Evolutionary conservation across 2,797 vertebrate species (phyloP), one percentile per base, ranked within the genome.

Genomic region (Benthosema pterotum): DNA sequence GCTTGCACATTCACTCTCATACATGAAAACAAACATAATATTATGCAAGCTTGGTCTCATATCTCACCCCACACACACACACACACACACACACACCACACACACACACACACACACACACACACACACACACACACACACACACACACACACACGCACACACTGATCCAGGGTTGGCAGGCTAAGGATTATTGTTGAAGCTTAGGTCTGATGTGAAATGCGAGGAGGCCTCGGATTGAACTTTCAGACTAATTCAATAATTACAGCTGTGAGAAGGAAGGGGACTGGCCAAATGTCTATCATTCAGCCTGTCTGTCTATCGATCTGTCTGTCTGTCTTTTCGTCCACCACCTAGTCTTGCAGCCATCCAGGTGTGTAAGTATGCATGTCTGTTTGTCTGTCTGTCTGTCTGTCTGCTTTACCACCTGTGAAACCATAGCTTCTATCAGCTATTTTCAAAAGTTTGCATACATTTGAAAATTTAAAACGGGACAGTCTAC

Each of bases 181-280:
- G 83, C 65, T 75, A 58, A 84, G 94, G 96, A 97, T 99, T 97
- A 96, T 84, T 90, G 92, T 90, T 91, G 93, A 92, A 92, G 91
- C 91, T 94, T 91, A 88, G 90, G 93, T 93, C 90, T 87, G 85
- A 94, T 92, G 91, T 91, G 96, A 97, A 97, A 98, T 94, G 87
- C 80, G 95, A 97, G 94, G 89, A 83, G 83, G 80, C 72, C 94
- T 90, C 78, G 79, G 93, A 91, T 90, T 96, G 94, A 98, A 97
- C 95, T 96, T 96, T 92, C 86, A 93, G 93, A 87, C 94, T 96
- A 97, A 96, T 98, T 97, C 94, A 97, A 91, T 97, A 96, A 98
- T 98, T 97, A 93, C 92, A 93, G 94, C 93, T 93, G 88, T 94
- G 79, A 25, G 66, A 53, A 64, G 63, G 52, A 49, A 53, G 54